Base-by-base conservation (phyloP, 2,797 vertebrate genomes). In the Champsocephalus esox region DNA sequence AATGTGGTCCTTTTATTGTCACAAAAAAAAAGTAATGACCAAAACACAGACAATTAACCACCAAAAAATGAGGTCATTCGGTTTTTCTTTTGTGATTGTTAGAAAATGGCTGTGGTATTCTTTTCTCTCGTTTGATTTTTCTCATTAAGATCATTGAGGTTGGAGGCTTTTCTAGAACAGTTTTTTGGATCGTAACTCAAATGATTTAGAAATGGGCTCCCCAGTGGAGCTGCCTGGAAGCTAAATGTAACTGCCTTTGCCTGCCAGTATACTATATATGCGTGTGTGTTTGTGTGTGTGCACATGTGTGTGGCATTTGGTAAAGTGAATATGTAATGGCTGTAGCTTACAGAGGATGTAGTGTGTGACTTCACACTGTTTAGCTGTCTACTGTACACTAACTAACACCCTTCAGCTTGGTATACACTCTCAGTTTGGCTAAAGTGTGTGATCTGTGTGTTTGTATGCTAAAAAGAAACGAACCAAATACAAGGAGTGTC, bases 401-500 rank as follows among this genome's bases (percentile, higher is more conserved):
- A 48, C 56, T 77, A 85, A 79, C 87, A 86, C 78, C 85, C 79
- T 75, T 63, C 65, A 57, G 75, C 70, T 55, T 72, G 66, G 62
- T 59, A 51, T 34, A 77, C 73, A 60, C 67, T 58, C 65, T 71
- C 59, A 50, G 32, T 80, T 79, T 67, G 57, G 57, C 48, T 62
- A 76, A 77, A 79, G 55, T 62, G 67, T 57, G 65, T 58, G 61
- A 57, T 85, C 32, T 41, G 1, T 66, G 34, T 44, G 21, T 41
- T 48, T 45, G 19, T 21, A 16, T 54, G 66, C 51, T 61, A 19
- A 51, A 67, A 80, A 75, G 73, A 84, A 78, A 9, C 12, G 62
- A 84, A 81, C 52, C 48, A 75, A 88, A 92, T 85, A 90, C 87
- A 32, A 89, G 80, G 77, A 88, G 81, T 86, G 89, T 93, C 90